Conservation (phyloP, 2,113 vertebrate genomes). For the Lophura nycthemera region DNA sequence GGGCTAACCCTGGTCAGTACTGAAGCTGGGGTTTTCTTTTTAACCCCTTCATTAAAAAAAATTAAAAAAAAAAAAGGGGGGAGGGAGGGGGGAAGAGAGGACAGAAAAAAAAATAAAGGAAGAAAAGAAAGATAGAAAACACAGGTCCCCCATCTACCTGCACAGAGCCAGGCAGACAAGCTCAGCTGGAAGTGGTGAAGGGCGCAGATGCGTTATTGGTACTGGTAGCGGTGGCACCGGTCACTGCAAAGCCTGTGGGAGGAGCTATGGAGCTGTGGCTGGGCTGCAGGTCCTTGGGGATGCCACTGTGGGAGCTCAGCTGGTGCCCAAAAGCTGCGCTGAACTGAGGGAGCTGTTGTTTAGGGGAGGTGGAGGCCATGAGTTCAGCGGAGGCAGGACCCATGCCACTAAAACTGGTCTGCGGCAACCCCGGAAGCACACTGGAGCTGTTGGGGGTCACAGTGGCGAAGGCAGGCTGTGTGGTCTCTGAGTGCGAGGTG, state of each 20-base stretch:
- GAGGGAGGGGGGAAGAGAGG: conserved; percentile 43
- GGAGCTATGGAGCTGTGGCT: conserved; percentile 99
- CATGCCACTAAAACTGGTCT: conserved; percentile 88
- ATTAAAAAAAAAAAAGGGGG: not conserved
- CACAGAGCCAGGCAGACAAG: conserved; percentile 71
- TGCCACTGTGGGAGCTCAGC: conserved; percentile 97
- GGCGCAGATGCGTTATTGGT: conserved; percentile 90
- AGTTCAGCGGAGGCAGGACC: conserved; percentile 87
- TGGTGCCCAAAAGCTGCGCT: conserved; percentile 98
- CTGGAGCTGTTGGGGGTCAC: conserved; percentile 85
- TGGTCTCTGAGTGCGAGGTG: conserved; percentile 90
- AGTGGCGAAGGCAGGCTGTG: conserved; percentile 92
- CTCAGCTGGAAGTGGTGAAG: conserved; percentile 90
- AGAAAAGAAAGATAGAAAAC: conserved; percentile 73
- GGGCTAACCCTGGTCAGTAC: conserved; percentile 72
- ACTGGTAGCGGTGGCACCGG: conserved; percentile 93
- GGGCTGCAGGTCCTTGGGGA: conserved; percentile 99
- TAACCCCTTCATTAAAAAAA: conserved; percentile 37
- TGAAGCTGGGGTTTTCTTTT: conserved; percentile 61
- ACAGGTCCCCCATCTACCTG: conserved; percentile 79
- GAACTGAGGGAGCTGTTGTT: conserved; percentile 98
- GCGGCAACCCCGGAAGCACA: conserved; percentile 90
- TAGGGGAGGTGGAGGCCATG: conserved; percentile 90
- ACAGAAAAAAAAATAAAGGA: conserved; percentile 58
- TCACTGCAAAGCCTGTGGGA: conserved; percentile 92